Conservation (phyloP, 2,797 vertebrate species). For the Urocyon cinereoargenteus region DNA sequence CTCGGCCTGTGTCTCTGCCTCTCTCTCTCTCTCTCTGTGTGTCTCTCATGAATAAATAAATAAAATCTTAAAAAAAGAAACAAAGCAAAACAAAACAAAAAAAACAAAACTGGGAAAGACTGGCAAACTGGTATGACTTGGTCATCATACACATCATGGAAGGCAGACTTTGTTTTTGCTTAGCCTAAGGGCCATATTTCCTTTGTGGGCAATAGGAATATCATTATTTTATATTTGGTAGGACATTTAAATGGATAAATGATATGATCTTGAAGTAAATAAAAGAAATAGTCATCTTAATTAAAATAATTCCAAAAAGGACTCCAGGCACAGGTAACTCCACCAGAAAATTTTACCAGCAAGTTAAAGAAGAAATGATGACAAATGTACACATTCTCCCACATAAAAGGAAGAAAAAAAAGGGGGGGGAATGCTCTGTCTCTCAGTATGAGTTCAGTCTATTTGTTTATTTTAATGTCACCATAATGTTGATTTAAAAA, state of each 20-base stretch:
- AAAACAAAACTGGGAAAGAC: neutral
- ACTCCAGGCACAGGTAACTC: neutral
- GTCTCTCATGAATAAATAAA: no score
- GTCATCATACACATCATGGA: rapidly evolving
- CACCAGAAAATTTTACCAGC: neutral
- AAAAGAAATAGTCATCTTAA: neutral
- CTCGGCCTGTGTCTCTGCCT: no score
- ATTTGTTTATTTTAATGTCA: neutral
- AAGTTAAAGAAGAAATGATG: neutral
- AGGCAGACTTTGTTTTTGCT: neutral
- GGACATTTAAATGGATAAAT: neutral
- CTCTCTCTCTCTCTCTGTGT: no score
- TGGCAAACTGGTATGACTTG: rapidly evolving
- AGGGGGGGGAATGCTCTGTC: neutral
- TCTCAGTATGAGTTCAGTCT: neutral
- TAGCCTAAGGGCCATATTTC: neutral
- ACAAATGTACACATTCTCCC: neutral
- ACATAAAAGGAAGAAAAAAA: neutral
- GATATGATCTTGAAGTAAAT: neutral
- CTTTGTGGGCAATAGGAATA: neutral
- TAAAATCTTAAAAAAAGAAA: no score
- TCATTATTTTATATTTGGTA: neutral
- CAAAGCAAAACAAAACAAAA: no score
- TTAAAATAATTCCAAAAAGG: neutral
- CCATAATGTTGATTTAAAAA: neutral